Evolutionary conservation across 2,888 invertebrate species (phyloP), one percentile per base, ranked within the genome.

Genomic region (Chromoteleia sp.): DNA sequence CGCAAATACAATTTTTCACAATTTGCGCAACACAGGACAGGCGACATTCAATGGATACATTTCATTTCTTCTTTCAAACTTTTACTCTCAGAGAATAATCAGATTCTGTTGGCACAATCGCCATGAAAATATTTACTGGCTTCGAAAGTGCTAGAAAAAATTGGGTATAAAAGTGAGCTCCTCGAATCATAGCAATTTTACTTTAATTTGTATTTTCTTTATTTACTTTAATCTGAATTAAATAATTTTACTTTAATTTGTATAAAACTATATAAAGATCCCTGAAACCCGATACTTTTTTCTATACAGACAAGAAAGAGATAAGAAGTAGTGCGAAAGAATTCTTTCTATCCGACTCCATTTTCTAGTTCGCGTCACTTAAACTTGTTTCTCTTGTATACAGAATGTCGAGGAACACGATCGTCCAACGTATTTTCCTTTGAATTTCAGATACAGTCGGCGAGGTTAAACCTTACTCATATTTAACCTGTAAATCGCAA

Each of bases 341-440:
- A 36, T 56, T 56, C 19, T 56, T 36, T 8, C 8, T 25, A 41
- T 25, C 15, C 43, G 41, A 59, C 59, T 41, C 25, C 25, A 59
- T 59, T 59, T 59, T 59, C 59, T 59, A 29, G 25, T 41, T 59
- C 59, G 15, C 59, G 14, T 59, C 25, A 59, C 41, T 43, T 41
- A 12, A 59, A 59, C 25, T 59, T 29, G 14, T 43, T 59, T 15
- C 12, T 2, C 1, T 5, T 39, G 39, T 58, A 21, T 14, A 21
- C 58, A 19, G 8, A 58, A 39, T 39, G 36, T 36, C 36, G 36
- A 36, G n/a, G 10, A 36, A 36, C n/a, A 10, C n/a, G 36, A 36
- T 36, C n/a, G n/a, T 10, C 10, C 8, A 36, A 36, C 36, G 3
- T 36, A 36, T n/a, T 36, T 33, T 33, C 8, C 33, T 33, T 33